These are phyloP conservation scores for Chelon auratus DNA, from an alignment of 2,797 vertebrate species.

Conservation along the genomic window DNA sequence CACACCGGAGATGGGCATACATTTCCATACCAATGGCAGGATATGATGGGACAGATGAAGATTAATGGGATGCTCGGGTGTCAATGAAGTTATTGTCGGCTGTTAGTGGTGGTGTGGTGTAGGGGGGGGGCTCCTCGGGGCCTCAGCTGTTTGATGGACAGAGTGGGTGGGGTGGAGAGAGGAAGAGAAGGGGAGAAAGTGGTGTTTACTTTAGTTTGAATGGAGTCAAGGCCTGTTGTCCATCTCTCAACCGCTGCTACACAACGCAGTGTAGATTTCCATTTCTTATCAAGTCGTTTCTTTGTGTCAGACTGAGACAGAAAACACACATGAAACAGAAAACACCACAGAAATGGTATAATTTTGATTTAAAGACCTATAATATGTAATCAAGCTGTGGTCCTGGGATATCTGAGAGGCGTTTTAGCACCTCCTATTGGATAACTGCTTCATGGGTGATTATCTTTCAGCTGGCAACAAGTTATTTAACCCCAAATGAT, in stretches of 20 bases:
- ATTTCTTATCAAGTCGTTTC: constrained; percentile 19
- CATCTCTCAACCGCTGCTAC: constrained; percentile 30
- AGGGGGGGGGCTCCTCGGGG: constrained; percentile 64
- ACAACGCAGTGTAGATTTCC: constrained; percentile 12
- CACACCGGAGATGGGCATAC: constrained; percentile 65
- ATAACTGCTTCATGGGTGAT: no score
- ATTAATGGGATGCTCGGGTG: constrained; percentile 84
- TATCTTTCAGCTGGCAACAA: no score
- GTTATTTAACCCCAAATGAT: no score
- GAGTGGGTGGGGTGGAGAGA: constrained; percentile 35
- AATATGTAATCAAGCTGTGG: no score
- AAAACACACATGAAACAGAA: no score
- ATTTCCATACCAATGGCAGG: constrained; percentile 88
- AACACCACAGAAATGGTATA: no score
- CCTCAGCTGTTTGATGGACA: constrained; percentile 71
- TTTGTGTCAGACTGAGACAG: not conserved
- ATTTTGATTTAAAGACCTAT: no score
- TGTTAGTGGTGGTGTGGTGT: constrained; percentile 70
- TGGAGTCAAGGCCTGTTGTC: constrained; percentile 45
- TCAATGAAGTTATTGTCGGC: constrained; percentile 81
- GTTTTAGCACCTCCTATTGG: no score
- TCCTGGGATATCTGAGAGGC: no score
- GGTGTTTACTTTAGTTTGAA: constrained; percentile 48
- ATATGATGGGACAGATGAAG: constrained; percentile 88
- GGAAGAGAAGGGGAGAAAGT: constrained; percentile 43